Evolutionary conservation across 2,888 invertebrate genomes (phyloP).

Genomic region (Zele albiditarsus): DNA sequence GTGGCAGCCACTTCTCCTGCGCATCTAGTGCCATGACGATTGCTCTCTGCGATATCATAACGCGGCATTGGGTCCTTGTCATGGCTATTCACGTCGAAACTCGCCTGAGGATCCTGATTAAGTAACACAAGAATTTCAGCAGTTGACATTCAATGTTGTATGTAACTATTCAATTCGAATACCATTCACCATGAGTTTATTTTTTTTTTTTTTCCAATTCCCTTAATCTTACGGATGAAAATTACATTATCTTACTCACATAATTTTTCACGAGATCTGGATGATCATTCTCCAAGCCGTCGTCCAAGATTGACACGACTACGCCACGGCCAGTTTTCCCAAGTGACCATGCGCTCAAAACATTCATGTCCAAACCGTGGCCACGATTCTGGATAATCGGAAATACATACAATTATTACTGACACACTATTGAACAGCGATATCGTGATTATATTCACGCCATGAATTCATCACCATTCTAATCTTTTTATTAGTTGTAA

Average conservation of each 20-base stretch:
- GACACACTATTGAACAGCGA: no score
- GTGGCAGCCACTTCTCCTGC: constrained; percentile 98
- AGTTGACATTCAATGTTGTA: neutral
- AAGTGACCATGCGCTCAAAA: constrained; percentile 94
- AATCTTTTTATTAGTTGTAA: no score
- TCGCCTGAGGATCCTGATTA: constrained; percentile 91
- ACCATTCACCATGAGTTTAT: neutral
- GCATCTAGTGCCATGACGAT: constrained; percentile 95
- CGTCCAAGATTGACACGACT: constrained; percentile 97
- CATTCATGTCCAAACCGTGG: constrained; percentile 96
- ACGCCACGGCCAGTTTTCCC: constrained; percentile 95
- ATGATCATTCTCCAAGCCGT: constrained; percentile 96
- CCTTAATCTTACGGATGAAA: neutral
- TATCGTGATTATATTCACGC: no score
- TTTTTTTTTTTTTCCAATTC: neutral
- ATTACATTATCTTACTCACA: constrained; percentile 78
- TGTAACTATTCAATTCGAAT: neutral
- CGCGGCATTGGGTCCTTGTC: constrained; percentile 98
- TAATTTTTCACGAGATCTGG: constrained; percentile 94
- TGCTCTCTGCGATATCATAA: constrained; percentile 97
- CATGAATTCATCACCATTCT: no score
- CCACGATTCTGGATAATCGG: constrained; percentile 84
- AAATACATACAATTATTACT: neutral
- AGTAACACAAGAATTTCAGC: neutral
- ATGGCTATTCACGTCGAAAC: constrained; percentile 97